phyloP scores from a whole-genome alignment of 2,113 vertebrate genomes.

The Prinia subflava region DNA sequence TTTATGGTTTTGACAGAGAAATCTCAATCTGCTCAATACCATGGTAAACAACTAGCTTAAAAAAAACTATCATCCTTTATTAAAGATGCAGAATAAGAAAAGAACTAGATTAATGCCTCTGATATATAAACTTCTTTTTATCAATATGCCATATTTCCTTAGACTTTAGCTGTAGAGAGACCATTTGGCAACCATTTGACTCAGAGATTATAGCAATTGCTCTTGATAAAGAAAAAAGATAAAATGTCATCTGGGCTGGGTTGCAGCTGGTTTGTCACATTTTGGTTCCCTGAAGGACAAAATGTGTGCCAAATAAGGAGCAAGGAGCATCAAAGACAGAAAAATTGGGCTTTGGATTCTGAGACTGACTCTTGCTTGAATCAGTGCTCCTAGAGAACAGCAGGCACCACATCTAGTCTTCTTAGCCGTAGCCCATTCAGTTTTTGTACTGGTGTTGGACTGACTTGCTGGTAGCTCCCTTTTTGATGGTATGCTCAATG shows the following conservation, averaged over 20 bases:
- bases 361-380: background rate
- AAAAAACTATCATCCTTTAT: constrained; percentile 19
- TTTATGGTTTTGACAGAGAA: constrained; percentile 13
- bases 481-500: background rate
- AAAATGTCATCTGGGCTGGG: background rate
- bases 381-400: background rate
- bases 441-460: background rate
- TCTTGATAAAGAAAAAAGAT: background rate
- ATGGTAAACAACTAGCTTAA: constrained; percentile 7
- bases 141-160: background rate
- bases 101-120: background rate
- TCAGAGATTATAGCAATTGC: background rate
- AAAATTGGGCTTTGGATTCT: background rate
- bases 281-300: background rate
- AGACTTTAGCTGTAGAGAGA: background rate
- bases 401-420: background rate
- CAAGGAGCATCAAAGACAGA: background rate
- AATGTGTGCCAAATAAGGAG: background rate
- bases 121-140: background rate
- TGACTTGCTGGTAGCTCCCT: background rate
- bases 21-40: background rate
- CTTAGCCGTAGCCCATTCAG: background rate
- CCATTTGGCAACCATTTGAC: background rate
- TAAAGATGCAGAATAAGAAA: constrained; percentile 2
- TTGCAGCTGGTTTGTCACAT: background rate